These are phyloP conservation scores for Andricus curvator DNA, from an alignment of 2,888 invertebrate species.

Conservation along the genomic window DNA sequence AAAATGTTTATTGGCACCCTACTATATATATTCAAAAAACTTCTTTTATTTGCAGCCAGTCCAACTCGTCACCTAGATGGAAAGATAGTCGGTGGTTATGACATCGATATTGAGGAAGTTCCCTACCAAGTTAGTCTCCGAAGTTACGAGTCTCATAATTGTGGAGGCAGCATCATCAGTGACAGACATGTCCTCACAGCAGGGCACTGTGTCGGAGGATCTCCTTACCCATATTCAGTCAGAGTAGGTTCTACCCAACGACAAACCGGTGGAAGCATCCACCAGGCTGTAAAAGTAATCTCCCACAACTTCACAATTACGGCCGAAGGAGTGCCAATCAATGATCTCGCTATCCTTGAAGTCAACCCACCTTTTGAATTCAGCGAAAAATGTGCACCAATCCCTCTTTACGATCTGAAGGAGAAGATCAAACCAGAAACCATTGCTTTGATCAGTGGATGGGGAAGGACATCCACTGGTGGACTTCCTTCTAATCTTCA, in stretches of 20 bases:
- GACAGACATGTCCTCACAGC: conserved; percentile 80
- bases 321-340: background rate
- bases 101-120: conserved; percentile 77
- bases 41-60: background rate
- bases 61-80: conserved; percentile 1
- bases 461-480: conserved; percentile 57
- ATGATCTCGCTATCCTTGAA: conserved; percentile 81
- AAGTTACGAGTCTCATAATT: conserved; percentile 71
- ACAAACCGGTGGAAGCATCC: conserved; percentile 78
- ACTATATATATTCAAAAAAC: too few relatives aligned
- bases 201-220: conserved; percentile 79
- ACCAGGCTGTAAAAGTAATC: conserved; percentile 78
- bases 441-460: conserved; percentile 56
- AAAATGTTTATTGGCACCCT: too few relatives aligned
- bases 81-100: conserved; percentile 79
- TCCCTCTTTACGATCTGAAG: conserved; percentile 76
- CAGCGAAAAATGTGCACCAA: conserved; percentile 76
- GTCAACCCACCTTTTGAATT: conserved; percentile 78
- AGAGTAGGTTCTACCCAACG: conserved; percentile 80
- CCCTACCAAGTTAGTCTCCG: conserved; percentile 79
- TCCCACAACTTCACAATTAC: conserved; percentile 74
- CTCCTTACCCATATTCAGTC: conserved; percentile 60
- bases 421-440: conserved; percentile 34
- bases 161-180: conserved; percentile 81
- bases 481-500: background rate